These are phyloP conservation scores for Lagopus leucura DNA, from an alignment of 2,113 vertebrate species.

Conservation along the genomic window DNA sequence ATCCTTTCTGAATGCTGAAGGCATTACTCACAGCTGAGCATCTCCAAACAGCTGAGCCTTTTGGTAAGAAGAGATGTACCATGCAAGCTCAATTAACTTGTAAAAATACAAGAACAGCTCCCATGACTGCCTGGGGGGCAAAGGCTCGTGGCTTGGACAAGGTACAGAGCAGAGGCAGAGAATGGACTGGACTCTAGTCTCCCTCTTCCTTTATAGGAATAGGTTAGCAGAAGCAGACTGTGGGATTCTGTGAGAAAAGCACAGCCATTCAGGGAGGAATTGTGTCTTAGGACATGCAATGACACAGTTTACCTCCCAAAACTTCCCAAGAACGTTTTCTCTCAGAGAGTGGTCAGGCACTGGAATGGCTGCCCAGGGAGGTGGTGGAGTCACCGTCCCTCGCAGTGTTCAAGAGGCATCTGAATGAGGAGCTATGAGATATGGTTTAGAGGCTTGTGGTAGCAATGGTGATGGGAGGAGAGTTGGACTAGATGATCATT, in stretches of 20 bases:
- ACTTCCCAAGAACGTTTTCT: no score
- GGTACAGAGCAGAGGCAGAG: not conserved
- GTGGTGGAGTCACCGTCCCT: no score
- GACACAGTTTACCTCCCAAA: not conserved
- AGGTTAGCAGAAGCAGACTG: not conserved
- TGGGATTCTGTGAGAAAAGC: not conserved
- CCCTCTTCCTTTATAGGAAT: not conserved
- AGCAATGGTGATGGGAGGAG: no score
- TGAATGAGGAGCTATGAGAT: no score
- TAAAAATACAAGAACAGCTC: slow-evolving; percentile 31
- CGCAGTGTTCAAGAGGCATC: no score
- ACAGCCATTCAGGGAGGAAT: not conserved
- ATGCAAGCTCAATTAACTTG: slow-evolving; percentile 54
- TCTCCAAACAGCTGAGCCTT: slow-evolving; percentile 59
- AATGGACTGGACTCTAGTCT: not conserved
- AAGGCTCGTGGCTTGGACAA: slow-evolving; percentile 7
- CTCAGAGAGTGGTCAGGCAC: no score
- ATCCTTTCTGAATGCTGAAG: slow-evolving; percentile 40
- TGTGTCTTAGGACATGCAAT: not conserved
- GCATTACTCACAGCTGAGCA: slow-evolving; percentile 46
- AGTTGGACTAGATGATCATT: no score
- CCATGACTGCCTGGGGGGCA: not conserved
- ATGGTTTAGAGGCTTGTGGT: no score
- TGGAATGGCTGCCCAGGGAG: no score
- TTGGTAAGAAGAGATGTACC: slow-evolving; percentile 46